These are phyloP conservation scores for Drosophila paulistorum DNA, from an alignment of 1,140 invertebrate genomes.

Conservation along the genomic window DNA sequence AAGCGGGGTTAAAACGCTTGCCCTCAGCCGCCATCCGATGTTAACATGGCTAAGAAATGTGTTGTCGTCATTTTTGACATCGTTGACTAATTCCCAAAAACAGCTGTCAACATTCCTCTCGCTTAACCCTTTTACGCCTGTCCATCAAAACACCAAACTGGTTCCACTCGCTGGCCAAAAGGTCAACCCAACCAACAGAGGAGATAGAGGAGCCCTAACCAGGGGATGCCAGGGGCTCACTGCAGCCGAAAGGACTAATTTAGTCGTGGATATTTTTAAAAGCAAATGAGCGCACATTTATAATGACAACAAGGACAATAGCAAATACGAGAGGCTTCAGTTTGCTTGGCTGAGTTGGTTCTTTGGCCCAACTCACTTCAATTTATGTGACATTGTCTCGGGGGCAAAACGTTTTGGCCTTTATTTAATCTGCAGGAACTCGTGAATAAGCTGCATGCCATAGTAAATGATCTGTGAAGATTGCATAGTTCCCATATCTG, in stretches of 20 bases:
- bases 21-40: constrained; percentile 37
- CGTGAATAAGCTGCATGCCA: not conserved
- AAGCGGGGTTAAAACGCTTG: constrained; percentile 54
- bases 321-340: constrained; percentile 21
- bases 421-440: no score
- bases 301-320: constrained; percentile 72
- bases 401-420: not conserved
- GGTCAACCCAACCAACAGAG: constrained; percentile 53
- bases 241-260: constrained; percentile 56
- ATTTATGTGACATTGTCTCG: constrained; percentile 54
- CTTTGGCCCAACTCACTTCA: constrained; percentile 46
- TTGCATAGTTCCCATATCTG: not conserved
- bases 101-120: constrained; percentile 75
- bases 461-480: not conserved
- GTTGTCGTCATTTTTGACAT: constrained; percentile 71
- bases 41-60: constrained; percentile 70
- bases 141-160: constrained; percentile 37
- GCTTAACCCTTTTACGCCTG: constrained; percentile 68
- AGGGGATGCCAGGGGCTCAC: constrained; percentile 38
- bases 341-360: constrained; percentile 35
- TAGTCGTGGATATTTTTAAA: constrained; percentile 69
- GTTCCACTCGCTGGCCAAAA: constrained; percentile 77
- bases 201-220: constrained; percentile 60
- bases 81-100: constrained; percentile 73
- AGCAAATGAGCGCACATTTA: constrained; percentile 79